Evolutionary conservation across 2,797 vertebrate species (phyloP), one percentile per base, ranked within the genome.

Genomic region (Lerista edwardsae): DNA sequence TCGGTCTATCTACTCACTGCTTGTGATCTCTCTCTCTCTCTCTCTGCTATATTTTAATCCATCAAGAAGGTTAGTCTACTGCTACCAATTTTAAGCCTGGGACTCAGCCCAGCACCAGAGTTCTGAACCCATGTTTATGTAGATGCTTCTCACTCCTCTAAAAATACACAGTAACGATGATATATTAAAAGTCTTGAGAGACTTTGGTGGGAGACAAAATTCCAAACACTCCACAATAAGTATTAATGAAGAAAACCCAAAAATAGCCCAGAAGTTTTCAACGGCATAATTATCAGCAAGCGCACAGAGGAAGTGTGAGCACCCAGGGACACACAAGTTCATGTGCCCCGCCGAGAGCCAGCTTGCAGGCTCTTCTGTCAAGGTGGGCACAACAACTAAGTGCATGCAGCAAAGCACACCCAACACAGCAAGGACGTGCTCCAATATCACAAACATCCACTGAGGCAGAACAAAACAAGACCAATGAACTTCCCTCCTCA

Each of bases 231-330:
- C 65, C 39, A 14, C 10, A 39, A 9, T 36, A 4, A 61, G 69
- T 29, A 41, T 51, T 67, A 21, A 19, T 3, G 3, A 29, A 39
- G 39, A 59, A 57, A 4, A n/a, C 29, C 57, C 4, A 31, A 71
- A 1, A 10, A 14, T 0, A 0, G 0, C 39, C 11, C 4, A 74
- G 19, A 2, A 57, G 12, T 0, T 1, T 15, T 5, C 0, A 25
- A 44, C 14, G 25, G 36, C 19, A 25, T 27, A 2, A 71, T 12
- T 1, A 5, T 44, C 0, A 1, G 4, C 0, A 9, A 1, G 21
- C 4, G 6, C 5, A 7, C 14, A 0, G 2, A 23, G 19, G 1
- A 39, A 29, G 29, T 14, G 5, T 9, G 51, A 44, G 12, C 44
- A 36, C 4, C 57, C 3, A 55, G 6, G 29, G 31, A 11, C 7